Percentiles rank a stretch among this genome's conserved stretches.
Conservation (phyloP, 2,888 invertebrate species). For the Athripsodes cinereus region DNA sequence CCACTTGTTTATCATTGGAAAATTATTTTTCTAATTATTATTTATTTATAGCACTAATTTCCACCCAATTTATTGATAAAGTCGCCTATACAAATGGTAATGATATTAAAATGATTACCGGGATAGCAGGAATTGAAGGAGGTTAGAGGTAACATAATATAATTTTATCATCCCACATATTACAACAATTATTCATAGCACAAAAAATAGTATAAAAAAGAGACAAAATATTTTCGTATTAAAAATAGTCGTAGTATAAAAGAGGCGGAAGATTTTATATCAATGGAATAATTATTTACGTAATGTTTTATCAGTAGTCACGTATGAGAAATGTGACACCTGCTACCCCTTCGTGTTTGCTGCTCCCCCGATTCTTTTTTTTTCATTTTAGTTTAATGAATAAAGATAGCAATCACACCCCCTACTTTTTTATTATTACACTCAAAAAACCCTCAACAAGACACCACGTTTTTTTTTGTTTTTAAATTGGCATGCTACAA, state of each 20-base stretch:
- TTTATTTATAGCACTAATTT: no score
- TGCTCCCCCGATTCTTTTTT: constrained; percentile 18
- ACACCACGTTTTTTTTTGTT: neutral
- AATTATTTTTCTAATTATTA: no score
- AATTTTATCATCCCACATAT: constrained; percentile 2
- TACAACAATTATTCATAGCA: neutral
- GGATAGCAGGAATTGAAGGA: constrained; percentile 8
- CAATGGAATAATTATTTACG: neutral
- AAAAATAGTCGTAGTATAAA: neutral
- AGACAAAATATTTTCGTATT: neutral
- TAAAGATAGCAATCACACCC: constrained; percentile 26
- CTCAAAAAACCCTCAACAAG: neutral
- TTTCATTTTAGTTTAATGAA: constrained; percentile 24
- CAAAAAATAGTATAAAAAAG: neutral
- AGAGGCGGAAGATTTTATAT: neutral
- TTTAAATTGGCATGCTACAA: neutral
- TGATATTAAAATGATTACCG: neutral
- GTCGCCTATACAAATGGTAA: no score
- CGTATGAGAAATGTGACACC: constrained; percentile 22
- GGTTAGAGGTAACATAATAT: neutral
- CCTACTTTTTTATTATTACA: no score
- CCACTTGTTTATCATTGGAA: no score
- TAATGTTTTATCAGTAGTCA: constrained; percentile 1
- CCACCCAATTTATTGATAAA: no score
- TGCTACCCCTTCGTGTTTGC: constrained; percentile 21